A percentile compares a stretch with the other conserved stretches of the same genome.
Conservation (phyloP, 1,140 invertebrate genomes). For the Panagrolaimus sp. region DNA sequence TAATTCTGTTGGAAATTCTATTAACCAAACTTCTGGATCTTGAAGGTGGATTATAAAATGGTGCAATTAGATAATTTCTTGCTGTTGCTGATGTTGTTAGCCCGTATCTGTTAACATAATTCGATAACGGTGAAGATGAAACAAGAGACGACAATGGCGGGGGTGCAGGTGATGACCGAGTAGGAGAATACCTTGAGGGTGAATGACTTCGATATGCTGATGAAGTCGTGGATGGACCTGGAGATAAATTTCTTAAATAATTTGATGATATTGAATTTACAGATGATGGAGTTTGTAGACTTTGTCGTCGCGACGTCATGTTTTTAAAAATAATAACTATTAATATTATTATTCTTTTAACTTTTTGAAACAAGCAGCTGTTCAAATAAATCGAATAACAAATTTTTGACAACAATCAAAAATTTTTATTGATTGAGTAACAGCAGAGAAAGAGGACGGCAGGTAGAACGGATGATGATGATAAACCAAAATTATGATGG, state of each 20-base stretch:
- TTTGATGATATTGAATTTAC: no score
- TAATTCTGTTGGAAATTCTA: not conserved
- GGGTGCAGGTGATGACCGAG: not conserved
- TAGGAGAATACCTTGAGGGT: not conserved
- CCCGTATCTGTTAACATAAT: not conserved
- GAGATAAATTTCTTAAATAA: not conserved
- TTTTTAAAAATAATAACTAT: no score
- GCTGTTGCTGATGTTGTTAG: not conserved
- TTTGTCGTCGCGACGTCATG: no score
- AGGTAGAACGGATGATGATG: no score
- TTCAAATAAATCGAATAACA: no score
- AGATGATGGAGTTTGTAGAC: no score
- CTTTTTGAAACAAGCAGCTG: no score
- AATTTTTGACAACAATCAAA: no score
- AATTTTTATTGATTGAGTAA: no score
- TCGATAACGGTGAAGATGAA: not conserved
- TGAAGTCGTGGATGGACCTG: not conserved
- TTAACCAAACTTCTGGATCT: conserved; percentile 2
- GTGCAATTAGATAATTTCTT: not conserved
- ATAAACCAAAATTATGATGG: no score
- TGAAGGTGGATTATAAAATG: not conserved
- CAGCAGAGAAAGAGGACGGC: no score
- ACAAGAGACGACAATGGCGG: not conserved
- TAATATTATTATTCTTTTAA: no score
- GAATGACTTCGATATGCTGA: not conserved